Percentiles rank a stretch among this genome's conserved stretches.
These are phyloP conservation scores for Stomatorhinus ivindoensis DNA, from an alignment of 2,113 vertebrate genomes.

Conservation along the genomic window DNA sequence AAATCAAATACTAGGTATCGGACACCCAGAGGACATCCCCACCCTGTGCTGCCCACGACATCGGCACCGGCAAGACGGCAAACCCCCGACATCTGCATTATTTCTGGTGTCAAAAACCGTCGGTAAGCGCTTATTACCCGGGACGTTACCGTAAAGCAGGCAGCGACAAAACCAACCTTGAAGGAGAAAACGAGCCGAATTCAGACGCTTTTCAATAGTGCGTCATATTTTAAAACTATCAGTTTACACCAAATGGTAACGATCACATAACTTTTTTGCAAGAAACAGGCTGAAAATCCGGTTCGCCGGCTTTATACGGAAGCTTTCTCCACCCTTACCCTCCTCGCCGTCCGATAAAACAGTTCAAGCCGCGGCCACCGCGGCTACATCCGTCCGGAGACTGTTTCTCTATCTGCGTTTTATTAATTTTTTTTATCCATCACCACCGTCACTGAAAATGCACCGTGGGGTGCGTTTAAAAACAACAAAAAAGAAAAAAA, in stretches of 20 bases:
- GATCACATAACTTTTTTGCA: not conserved
- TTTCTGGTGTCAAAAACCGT: not conserved
- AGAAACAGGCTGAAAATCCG: not conserved
- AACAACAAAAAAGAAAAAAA: not conserved
- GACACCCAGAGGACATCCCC: not conserved
- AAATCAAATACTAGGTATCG: not conserved
- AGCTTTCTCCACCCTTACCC: conserved; percentile 42
- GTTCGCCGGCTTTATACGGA: conserved; percentile 17
- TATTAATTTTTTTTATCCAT: not conserved
- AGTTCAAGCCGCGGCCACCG: conserved; percentile 15
- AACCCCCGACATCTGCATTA: not conserved
- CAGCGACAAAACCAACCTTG: not conserved
- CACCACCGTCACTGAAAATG: not conserved
- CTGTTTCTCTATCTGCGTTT: not conserved
- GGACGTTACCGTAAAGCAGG: not conserved
- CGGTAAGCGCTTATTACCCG: not conserved
- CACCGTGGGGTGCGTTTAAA: not conserved
- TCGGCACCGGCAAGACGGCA: not conserved
- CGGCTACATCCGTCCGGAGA: conserved; percentile 24
- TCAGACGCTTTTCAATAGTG: not conserved
- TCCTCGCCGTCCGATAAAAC: conserved; percentile 21
- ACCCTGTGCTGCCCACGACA: not conserved
- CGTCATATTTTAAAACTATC: not conserved
- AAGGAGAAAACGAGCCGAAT: not conserved
- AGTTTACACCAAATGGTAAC: not conserved